phyloP scores from a whole-genome alignment of 2,797 vertebrate species.

The Mormyrus hasselquistii region DNA sequence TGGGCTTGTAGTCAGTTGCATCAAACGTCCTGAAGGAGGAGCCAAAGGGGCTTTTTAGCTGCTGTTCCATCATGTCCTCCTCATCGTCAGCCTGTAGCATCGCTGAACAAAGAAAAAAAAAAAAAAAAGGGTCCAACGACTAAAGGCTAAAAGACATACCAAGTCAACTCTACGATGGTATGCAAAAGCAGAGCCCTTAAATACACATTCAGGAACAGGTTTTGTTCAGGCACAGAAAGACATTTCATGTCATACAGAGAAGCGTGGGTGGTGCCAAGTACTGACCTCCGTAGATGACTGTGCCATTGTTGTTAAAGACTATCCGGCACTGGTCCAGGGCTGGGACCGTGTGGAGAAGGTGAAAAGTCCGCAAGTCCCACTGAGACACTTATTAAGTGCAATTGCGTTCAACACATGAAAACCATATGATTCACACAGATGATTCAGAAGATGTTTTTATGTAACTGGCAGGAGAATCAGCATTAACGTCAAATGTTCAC shows the following conservation, averaged over 20 bases:
- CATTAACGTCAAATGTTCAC: background rate
- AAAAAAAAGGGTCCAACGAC: background rate
- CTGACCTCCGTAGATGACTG: conserved; percentile 97
- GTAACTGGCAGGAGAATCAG: background rate
- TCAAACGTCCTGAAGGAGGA: conserved; percentile 98
- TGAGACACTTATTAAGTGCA: conserved; percentile 62
- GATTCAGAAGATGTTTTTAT: background rate
- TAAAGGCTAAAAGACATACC: background rate
- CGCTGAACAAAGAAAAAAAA: conserved; percentile 60
- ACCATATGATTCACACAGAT: background rate
- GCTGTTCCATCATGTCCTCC: conserved; percentile 93
- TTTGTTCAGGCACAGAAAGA: background rate
- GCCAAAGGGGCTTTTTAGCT: conserved; percentile 97
- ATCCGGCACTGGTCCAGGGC: conserved; percentile 96
- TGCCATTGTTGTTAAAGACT: conserved; percentile 96
- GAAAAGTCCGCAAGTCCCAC: conserved; percentile 97
- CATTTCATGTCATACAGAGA: background rate
- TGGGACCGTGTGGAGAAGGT: conserved; percentile 93
- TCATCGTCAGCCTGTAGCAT: conserved; percentile 98
- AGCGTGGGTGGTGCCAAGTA: background rate
- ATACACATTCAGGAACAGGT: background rate
- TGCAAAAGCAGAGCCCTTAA: background rate
- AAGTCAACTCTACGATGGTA: background rate
- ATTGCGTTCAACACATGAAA: background rate
- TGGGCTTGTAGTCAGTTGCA: conserved; percentile 97